These are phyloP conservation scores for Gymnothorax reevesii DNA, from an alignment of 2,797 vertebrate genomes.

Conservation along the genomic window DNA sequence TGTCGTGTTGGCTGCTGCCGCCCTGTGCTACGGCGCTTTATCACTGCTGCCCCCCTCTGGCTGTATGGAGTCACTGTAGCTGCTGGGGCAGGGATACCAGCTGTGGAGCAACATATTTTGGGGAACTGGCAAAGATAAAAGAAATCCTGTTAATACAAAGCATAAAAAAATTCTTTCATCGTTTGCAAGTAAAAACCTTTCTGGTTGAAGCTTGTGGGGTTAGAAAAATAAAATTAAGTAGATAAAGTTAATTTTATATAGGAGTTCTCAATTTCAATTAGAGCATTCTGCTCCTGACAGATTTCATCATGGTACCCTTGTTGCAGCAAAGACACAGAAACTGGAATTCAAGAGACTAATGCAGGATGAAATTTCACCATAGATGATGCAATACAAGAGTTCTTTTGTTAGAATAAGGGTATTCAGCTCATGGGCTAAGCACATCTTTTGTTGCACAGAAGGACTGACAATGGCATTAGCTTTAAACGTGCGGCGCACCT, in stretches of 20 bases:
- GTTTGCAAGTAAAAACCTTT: background rate
- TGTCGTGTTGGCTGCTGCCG: background rate
- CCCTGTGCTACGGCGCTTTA: background rate
- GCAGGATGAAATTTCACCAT: background rate
- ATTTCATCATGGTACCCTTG: background rate
- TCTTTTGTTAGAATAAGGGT: too few relatives aligned
- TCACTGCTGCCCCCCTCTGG: background rate
- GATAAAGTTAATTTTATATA: background rate
- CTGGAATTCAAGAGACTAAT: background rate
- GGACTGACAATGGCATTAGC: background rate
- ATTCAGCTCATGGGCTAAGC: background rate
- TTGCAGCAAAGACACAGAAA: background rate
- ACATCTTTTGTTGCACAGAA: background rate
- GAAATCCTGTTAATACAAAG: background rate
- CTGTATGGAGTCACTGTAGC: background rate
- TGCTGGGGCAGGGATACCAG: background rate
- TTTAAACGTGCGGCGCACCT: background rate
- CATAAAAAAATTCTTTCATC: background rate
- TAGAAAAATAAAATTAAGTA: background rate
- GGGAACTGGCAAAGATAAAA: conserved; percentile 13
- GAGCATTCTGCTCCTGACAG: too few relatives aligned
- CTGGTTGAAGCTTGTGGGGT: background rate
- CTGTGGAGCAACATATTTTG: background rate
- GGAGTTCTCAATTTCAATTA: background rate
- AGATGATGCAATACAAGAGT: too few relatives aligned